Conservation (phyloP, 2,797 vertebrate genomes). For the Anas bahamensis region DNA sequence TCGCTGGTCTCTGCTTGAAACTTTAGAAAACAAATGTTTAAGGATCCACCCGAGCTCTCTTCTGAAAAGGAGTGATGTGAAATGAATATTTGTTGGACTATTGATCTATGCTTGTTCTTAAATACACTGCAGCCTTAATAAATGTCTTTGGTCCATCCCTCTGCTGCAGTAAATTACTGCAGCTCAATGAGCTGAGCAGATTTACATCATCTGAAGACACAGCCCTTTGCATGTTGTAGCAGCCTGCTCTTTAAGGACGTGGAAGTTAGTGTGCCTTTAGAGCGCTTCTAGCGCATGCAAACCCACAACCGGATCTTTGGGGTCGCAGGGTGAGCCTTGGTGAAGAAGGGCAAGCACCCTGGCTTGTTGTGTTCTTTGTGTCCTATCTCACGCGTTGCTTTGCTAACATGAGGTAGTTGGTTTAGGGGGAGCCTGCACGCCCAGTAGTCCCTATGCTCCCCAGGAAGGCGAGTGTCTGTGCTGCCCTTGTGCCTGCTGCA, state of each 20-base stretch:
- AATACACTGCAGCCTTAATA: constrained; percentile 59
- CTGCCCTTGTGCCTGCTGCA: not conserved
- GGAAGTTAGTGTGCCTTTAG: not conserved
- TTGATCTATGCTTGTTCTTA: constrained; percentile 64
- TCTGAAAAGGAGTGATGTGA: constrained; percentile 38
- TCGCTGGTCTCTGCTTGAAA: constrained; percentile 6
- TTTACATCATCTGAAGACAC: constrained; percentile 27
- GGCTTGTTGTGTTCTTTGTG: not conserved
- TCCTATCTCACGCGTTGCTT: not conserved
- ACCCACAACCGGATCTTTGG: not conserved
- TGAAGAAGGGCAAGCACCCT: not conserved
- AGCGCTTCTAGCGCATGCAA: not conserved
- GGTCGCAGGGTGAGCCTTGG: not conserved
- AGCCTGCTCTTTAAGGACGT: not conserved
- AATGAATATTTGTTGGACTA: constrained; percentile 60
- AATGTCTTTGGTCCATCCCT: constrained; percentile 49
- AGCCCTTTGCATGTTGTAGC: not conserved
- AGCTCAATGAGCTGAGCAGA: constrained; percentile 44
- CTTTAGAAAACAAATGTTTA: not conserved
- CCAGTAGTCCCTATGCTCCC: accelerated
- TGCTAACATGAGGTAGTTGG: accelerated
- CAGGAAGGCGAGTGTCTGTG: not conserved
- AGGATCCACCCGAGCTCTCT: constrained; percentile 39
- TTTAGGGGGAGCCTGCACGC: not conserved
- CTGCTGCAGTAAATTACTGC: constrained; percentile 39